Evolutionary conservation across 2,797 vertebrate genomes (phyloP).

Genomic region (Ctenopoma kingsleyae): DNA sequence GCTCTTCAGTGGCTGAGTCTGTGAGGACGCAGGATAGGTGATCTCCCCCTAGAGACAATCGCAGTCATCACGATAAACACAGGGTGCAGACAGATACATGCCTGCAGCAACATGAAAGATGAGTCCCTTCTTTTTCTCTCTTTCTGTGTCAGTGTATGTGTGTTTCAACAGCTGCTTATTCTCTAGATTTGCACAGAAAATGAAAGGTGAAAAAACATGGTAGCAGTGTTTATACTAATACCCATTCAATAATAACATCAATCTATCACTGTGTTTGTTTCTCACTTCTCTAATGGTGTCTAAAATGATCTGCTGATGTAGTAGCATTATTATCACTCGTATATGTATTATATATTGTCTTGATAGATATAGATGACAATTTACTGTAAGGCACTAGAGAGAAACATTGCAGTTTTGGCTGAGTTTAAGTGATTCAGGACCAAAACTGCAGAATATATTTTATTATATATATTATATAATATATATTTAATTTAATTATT

Average conservation of each 20-base stretch:
- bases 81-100: constrained; percentile 25
- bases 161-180: constrained; percentile 13
- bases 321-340: background rate
- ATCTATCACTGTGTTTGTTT: background rate
- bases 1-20: constrained; percentile 23
- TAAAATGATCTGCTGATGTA: background rate
- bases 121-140: constrained; percentile 7
- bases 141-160: constrained; percentile 9
- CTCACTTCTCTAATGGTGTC: background rate
- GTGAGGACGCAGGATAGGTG: constrained; percentile 37
- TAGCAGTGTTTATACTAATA: background rate
- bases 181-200: background rate
- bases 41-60: constrained; percentile 42
- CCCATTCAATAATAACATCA: background rate
- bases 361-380: background rate
- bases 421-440: background rate
- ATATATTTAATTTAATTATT: no score
- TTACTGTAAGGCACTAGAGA: background rate
- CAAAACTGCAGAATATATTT: background rate
- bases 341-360: background rate
- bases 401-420: background rate
- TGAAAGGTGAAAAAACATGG: background rate
- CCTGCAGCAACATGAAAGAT: constrained; percentile 22
- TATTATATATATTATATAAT: no score
- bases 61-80: constrained; percentile 34